Base-by-base conservation (phyloP, 1,140 invertebrate species). In the Zophobas atratus region DNA sequence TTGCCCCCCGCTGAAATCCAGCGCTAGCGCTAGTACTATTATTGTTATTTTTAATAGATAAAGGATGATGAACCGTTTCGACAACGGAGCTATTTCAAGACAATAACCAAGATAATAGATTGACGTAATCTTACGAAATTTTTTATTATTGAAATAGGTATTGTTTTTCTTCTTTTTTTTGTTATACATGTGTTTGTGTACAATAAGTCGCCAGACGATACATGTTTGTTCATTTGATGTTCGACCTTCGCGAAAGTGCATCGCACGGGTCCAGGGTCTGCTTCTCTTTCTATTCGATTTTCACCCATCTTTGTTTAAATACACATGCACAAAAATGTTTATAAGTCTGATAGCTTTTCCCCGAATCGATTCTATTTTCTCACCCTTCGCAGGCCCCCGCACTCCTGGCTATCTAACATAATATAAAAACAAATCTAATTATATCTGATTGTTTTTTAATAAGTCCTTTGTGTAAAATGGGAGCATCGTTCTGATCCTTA, bases 211-310 rank as follows among this genome's bases (percentile, higher is more conserved):
- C 82, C 82, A 81, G 82, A 82, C 81, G 79, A 73, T 81, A 78
- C 82, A 83, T 84, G 82, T 82, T 84, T 84, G 82, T 81, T 83
- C 81, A 78, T 81, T 82, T 77, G 79, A 73, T 71, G 77, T 60
- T 77, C 84, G 84, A 84, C 84, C 84, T 84, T 84, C 84, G 78
- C 81, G 76, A 84, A 84, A 84, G 84, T 84, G 84, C 84, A 84
- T 84, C 84, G 84, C 80, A 82, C 84, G 82, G 81, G 79, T 83
- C 83, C 84, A 84, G 84, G 84, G 84, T 82, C 84, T 80, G 55
- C 51, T 60, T 75, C 73, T 83, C 81, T 79, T 83, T 81, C 81
- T 83, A 82, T 82, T 82, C 80, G 81, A 82, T 81, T 83, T 83
- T 82, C 75, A 83, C 77, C 77, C 79, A 79, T 83, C 81, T 83